phyloP scores from a whole-genome alignment of 2,888 invertebrate species.

The Zonitis immaculata region DNA sequence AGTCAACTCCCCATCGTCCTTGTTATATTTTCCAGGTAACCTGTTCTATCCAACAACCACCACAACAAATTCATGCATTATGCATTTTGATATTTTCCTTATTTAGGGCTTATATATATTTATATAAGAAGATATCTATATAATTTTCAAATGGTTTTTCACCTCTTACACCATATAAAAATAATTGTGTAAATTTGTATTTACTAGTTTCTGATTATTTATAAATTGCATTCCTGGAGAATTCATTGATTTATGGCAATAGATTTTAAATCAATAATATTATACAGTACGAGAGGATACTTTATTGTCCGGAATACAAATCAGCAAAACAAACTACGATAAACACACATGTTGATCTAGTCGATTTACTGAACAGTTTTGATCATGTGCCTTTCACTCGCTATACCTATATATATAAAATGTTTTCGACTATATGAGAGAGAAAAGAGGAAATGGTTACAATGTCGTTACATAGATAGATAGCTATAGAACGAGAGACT shows the following conservation, averaged over 20 bases:
- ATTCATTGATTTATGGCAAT: slow-evolving; percentile 18
- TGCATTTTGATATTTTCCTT: slow-evolving; percentile 48
- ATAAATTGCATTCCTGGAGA: slow-evolving; percentile 2
- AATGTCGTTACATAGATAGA: slow-evolving; percentile 20
- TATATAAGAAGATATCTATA: too few relatives aligned
- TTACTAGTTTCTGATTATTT: slow-evolving; percentile 4
- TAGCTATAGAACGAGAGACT: slow-evolving; percentile 13
- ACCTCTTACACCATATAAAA: slow-evolving; percentile 29
- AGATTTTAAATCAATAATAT: slow-evolving; percentile 13
- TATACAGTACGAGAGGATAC: too few relatives aligned
- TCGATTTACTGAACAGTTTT: slow-evolving; percentile 17
- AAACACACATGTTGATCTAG: slow-evolving; percentile 24
- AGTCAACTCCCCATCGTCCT: slow-evolving; percentile 35
- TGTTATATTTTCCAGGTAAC: slow-evolving; percentile 42
- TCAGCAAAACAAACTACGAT: slow-evolving; percentile 22
- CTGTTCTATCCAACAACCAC: slow-evolving; percentile 29
- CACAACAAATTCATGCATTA: slow-evolving; percentile 41
- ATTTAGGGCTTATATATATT: slow-evolving; percentile 47
- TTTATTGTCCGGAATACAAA: slow-evolving; percentile 24
- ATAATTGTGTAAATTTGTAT: too few relatives aligned
- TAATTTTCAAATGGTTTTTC: slow-evolving; percentile 41
- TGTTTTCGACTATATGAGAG: slow-evolving; percentile 7
- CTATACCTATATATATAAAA: too few relatives aligned
- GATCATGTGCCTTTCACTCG: slow-evolving; percentile 18
- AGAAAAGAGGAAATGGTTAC: slow-evolving; percentile 19